Evolutionary conservation across 2,113 vertebrate genomes (phyloP).

Genomic region (Caranx melampygus): DNA sequence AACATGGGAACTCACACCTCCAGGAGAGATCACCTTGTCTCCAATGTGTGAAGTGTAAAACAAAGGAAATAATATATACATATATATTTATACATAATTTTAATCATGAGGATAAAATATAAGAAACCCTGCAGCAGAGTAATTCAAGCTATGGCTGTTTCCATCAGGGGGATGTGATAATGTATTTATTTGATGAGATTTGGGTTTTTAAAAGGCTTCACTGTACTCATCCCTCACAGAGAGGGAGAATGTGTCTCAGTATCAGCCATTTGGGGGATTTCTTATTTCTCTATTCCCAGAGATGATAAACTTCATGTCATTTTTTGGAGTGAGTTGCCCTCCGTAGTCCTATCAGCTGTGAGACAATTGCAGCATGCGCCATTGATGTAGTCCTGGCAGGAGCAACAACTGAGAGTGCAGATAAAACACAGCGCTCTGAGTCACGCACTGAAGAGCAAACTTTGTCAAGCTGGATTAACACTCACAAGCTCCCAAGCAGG

Average conservation of each 20-base stretch:
- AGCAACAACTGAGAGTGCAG: conserved; percentile 23
- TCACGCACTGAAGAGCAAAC: conserved; percentile 62
- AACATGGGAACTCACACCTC: conserved; percentile 66
- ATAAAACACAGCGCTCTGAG: conserved; percentile 54
- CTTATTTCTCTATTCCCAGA: conserved; percentile 19
- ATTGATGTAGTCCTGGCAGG: conserved; percentile 20
- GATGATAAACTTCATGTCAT: conserved; percentile 45
- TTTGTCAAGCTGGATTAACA: conserved; percentile 74
- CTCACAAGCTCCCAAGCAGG: conserved; percentile 57
- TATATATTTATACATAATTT: conserved; percentile 53
- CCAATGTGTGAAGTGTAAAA: conserved; percentile 67
- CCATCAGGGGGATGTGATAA: conserved; percentile 50
- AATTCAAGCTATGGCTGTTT: conserved; percentile 42
- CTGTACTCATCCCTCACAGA: conserved; percentile 20
- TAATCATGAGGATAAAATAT: conserved; percentile 55
- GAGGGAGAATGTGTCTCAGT: conserved; percentile 32
- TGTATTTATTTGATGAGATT: conserved; percentile 62
- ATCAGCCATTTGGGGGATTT: conserved; percentile 25
- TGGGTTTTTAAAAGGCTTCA: conserved; percentile 40
- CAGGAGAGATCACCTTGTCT: conserved; percentile 58
- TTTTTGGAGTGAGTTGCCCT: conserved; percentile 39
- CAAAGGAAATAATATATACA: conserved; percentile 71
- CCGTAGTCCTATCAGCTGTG: conserved; percentile 18
- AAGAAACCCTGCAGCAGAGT: conserved; percentile 45
- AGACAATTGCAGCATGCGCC: conserved; percentile 28